Percentiles rank a stretch among this genome's conserved stretches.
Evolutionary conservation across 2,113 vertebrate genomes (phyloP).

Genomic region (Oostethus manadensis): DNA sequence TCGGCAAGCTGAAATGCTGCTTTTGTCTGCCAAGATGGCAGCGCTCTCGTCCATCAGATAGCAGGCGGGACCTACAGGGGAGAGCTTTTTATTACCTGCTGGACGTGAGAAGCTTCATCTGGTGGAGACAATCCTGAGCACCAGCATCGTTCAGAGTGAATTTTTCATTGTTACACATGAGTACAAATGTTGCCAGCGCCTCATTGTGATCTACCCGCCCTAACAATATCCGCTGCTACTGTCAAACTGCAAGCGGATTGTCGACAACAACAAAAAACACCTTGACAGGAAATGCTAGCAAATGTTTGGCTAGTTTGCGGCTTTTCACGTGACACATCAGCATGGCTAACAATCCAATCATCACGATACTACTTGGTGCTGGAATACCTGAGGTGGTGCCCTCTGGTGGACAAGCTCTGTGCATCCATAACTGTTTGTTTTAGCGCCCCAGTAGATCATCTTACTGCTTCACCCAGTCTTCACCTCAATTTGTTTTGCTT

Average conservation of each 20-base stretch:
- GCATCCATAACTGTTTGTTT: background rate
- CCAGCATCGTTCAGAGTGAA: background rate
- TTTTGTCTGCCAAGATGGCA: slow-evolving; percentile 49
- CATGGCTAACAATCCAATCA: too few relatives aligned
- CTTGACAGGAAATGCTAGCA: background rate
- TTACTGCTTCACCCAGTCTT: slow-evolving; percentile 57
- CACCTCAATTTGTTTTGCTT: slow-evolving; percentile 48
- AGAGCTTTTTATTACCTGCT: slow-evolving; percentile 8
- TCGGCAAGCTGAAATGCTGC: slow-evolving; percentile 35
- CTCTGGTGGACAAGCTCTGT: slow-evolving; percentile 8
- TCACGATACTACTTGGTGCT: too few relatives aligned
- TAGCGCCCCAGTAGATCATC: slow-evolving; percentile 10
- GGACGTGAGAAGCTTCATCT: slow-evolving; percentile 17
- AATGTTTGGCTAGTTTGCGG: too few relatives aligned
- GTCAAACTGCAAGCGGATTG: slow-evolving; percentile 7
- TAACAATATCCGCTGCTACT: slow-evolving; percentile 16
- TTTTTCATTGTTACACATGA: slow-evolving; percentile 3
- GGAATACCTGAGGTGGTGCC: background rate
- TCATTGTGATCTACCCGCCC: too few relatives aligned
- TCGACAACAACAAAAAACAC: background rate
- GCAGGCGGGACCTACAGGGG: slow-evolving; percentile 34
- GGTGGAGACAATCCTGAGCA: background rate
- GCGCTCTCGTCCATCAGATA: slow-evolving; percentile 32
- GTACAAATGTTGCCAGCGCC: background rate
- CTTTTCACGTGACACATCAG: too few relatives aligned